phyloP scores from a whole-genome alignment of 2,888 invertebrate species.

The Megalurothrips usitatus region DNA sequence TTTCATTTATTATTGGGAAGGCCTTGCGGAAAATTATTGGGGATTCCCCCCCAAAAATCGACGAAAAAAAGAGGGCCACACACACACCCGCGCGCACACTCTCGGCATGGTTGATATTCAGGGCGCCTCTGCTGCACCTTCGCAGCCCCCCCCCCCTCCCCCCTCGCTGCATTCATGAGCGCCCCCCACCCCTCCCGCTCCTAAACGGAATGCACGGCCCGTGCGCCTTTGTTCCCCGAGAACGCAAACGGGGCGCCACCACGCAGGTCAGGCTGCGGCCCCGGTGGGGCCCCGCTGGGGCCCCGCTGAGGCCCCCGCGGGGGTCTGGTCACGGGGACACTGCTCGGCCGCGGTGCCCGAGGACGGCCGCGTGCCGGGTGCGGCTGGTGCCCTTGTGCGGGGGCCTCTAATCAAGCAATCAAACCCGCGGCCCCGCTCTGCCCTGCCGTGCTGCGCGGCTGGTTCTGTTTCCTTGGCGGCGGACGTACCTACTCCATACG shows the following conservation, averaged over 20 bases:
- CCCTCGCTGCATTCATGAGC: not conserved
- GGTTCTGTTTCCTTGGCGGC: not conserved
- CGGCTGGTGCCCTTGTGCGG: not conserved
- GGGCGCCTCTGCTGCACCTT: not conserved
- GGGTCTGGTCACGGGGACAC: no score
- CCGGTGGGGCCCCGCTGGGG: no score
- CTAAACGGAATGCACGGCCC: not conserved
- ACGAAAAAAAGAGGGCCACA: no score
- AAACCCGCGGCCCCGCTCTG: not conserved
- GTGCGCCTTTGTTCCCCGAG: constrained; percentile 4
- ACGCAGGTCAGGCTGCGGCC: not conserved
- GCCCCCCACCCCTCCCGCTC: not conserved
- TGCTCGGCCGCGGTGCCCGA: no score
- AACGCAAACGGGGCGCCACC: not conserved
- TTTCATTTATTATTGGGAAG: no score
- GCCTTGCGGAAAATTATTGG: no score
- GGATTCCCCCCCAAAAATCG: no score
- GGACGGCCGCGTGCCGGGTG: not conserved
- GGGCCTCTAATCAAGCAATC: constrained; percentile 22
- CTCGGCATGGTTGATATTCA: not conserved
- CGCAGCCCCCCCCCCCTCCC: not conserved
- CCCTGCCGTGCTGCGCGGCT: not conserved
- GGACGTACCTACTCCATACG: not conserved
- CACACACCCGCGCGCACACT: no score
- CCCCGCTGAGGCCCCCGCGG: no score